phyloP scores from a whole-genome alignment of 2,113 vertebrate genomes.

The Mustelus asterias region DNA sequence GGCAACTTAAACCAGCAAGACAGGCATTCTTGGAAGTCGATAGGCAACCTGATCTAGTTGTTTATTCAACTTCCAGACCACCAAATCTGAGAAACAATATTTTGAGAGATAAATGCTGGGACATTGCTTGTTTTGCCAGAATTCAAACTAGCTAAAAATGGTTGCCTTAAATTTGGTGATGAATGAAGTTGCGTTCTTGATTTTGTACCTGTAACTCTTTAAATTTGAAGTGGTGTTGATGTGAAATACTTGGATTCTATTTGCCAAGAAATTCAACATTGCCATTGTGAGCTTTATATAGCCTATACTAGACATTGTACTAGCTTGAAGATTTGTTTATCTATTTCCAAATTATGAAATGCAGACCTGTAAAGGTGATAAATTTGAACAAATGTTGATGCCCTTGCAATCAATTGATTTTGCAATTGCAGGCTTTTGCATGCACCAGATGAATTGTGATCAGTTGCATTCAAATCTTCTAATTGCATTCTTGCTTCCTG shows the following conservation, averaged over 20 bases:
- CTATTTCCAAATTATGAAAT: background rate
- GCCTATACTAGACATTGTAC: background rate
- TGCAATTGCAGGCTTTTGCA: background rate
- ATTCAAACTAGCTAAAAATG: background rate
- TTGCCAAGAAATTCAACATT: background rate
- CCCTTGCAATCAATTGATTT: background rate
- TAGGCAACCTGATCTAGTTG: background rate
- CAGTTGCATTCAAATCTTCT: background rate
- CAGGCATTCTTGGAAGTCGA: background rate
- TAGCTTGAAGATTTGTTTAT: background rate
- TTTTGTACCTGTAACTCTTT: too few species aligned
- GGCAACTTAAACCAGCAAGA: background rate
- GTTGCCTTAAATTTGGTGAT: too few species aligned
- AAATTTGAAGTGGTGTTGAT: background rate
- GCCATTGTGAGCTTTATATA: background rate
- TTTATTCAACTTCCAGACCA: background rate
- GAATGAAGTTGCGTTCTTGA: background rate
- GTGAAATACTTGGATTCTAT: background rate
- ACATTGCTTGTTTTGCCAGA: background rate
- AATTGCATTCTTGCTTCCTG: constrained; percentile 37
- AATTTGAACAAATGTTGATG: background rate
- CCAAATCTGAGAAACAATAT: background rate
- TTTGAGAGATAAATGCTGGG: background rate
- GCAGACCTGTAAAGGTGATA: background rate
- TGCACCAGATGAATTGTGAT: background rate